Evolutionary conservation across 2,888 invertebrate genomes (phyloP), one percentile per base, ranked within the genome.

Genomic region (Tribolium freemani): DNA sequence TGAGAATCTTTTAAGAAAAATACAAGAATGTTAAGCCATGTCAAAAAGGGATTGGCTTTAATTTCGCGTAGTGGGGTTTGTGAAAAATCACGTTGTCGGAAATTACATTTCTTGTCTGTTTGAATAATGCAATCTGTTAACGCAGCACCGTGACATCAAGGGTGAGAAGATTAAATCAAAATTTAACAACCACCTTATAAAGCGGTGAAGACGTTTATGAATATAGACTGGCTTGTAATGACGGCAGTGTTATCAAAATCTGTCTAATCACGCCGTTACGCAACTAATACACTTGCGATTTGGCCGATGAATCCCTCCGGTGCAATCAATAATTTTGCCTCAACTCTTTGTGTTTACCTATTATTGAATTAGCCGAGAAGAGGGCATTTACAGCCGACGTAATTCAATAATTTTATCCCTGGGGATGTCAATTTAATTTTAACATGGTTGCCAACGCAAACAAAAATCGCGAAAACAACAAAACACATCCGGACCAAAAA

Each of bases 111-210:
- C 80, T 79, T 79, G 78, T 78, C 78, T 78, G 76, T 77, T 79
- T 79, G 78, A 79, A 78, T 79, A 76, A 78, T 76, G 77, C 79
- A 80, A 82, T 81, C 81, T 80, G 80, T 81, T 81, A 82, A 79
- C 75, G 73, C 76, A 77, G 75, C 75, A 77, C 76, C 74, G 76
- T 74, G 79, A 80, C 79, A 78, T 79, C 77, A 76, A 78, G 79
- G 79, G 75, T 79, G 77, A 71, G 75, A 78, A 78, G 79, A 80
- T 79, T 80, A 78, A 78, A 82, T 81, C 79, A 82, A 82, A 83
- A 79, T 83, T 82, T 82, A 82, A 84, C 80, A 81, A 78, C 79
- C 78, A 75, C 78, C 80, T 81, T 79, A 80, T 79, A 79, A 81
- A 80, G 79, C 73, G 77, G 80, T 72, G 76, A 77, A 81, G 79